Percentiles rank a stretch among this genome's conserved stretches.
Conservation (phyloP, 2,888 invertebrate species). For the Epinotia brunnichana region DNA sequence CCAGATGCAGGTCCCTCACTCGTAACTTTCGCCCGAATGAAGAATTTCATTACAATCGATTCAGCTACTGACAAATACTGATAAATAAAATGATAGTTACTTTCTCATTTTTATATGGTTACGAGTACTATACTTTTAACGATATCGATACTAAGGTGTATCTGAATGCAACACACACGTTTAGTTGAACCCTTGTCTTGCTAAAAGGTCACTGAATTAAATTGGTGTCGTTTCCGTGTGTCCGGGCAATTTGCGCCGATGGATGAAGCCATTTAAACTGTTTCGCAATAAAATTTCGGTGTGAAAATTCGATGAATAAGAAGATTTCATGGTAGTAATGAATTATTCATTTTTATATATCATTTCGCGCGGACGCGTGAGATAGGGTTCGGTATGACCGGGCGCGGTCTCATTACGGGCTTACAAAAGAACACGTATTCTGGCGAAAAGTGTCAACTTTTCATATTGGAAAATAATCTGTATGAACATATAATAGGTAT, state of each 20-base stretch:
- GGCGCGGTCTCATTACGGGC: too few species aligned
- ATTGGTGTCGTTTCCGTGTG: constrained; percentile 52
- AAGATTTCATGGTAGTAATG: constrained; percentile 34
- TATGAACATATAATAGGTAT: too few species aligned
- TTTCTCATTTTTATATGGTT: background rate
- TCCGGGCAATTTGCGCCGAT: constrained; percentile 51
- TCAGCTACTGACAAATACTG: background rate
- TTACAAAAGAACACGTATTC: too few species aligned
- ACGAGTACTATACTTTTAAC: background rate
- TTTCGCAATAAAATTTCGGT: constrained; percentile 31
- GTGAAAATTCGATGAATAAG: constrained; percentile 42
- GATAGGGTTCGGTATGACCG: background rate
- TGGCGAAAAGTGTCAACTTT: too few species aligned
- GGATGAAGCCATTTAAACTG: constrained; percentile 45
- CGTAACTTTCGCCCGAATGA: too few species aligned
- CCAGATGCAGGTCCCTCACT: too few species aligned
- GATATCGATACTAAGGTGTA: background rate
- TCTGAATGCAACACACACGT: background rate
- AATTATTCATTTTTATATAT: constrained; percentile 32
- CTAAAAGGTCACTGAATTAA: constrained; percentile 6
- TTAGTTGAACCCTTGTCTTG: background rate
- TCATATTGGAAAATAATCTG: too few species aligned
- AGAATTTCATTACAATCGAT: too few species aligned
- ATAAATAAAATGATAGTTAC: background rate
- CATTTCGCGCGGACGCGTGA: constrained; percentile 11